Evolutionary conservation across 2,113 vertebrate species (phyloP).

Genomic region (Tenebrosternarchus preto): DNA sequence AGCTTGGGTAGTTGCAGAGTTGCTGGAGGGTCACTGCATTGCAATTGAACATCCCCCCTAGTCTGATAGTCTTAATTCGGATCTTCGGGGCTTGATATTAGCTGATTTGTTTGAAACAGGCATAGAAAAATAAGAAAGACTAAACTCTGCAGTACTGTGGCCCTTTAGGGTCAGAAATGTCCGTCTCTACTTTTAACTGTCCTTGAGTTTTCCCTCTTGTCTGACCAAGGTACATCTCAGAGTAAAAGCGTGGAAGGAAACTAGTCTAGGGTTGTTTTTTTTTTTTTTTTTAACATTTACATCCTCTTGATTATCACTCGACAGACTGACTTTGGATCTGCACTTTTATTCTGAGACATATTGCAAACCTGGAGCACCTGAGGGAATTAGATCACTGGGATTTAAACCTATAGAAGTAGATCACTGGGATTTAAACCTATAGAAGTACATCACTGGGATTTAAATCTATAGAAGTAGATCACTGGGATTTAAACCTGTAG

Average conservation of each 20-base stretch:
- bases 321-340: background rate
- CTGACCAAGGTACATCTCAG: background rate
- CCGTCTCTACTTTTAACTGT: background rate
- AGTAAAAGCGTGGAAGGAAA: background rate
- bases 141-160: background rate
- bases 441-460: conserved; percentile 9
- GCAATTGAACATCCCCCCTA: background rate
- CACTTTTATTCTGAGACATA: background rate
- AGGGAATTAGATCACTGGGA: background rate
- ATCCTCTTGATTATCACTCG: background rate
- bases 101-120: background rate
- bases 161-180: background rate
- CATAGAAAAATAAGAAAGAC: background rate
- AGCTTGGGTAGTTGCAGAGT: background rate
- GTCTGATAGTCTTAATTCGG: background rate
- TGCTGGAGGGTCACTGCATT: conserved; percentile 6
- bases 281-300: background rate
- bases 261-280: background rate
- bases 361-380: background rate
- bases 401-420: background rate
- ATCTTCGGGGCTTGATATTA: background rate
- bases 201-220: background rate
- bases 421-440: conserved; percentile 22
- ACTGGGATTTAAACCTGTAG: conserved; percentile 19
- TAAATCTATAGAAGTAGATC: conserved; percentile 10